Base-by-base conservation (phyloP, 1,140 invertebrate genomes). In the Eueides isabella region DNA sequence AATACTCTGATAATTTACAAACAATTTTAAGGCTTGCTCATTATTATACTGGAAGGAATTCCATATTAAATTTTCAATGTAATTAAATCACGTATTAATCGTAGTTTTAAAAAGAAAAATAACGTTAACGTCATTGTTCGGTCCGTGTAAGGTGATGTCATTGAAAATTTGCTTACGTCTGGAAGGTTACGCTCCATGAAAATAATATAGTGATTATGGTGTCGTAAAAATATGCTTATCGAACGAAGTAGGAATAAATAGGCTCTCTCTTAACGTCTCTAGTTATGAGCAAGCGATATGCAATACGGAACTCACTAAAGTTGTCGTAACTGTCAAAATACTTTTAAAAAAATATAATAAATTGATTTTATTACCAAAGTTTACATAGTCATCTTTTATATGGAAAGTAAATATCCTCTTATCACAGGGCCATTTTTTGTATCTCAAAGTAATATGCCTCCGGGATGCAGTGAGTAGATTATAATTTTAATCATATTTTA, bases 391-490 rank as follows among this genome's bases (percentile, higher is more conserved):
- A 38, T 38, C 3, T 44, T 44, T 7, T n/a, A 64, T 7, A 44
- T 31, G 79, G 79, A 31, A 35, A 44, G 7, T 9, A 62, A 7
- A 0, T 77, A 80, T 33, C 65, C 80, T 1, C 14, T 67, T 5
- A 76, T 88, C n/a, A 74, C 78, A 26, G 85, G 83, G 23, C 80
- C 86, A 1, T 83, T 78, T 66, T 86, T 82, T 68, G 63, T 81
- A 44, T 70, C 74, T 16, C 73, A 69, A 16, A 83, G 81, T 11
- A 75, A 82, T 5, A 83, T 84, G 75, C 67, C 76, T 29, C 81
- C 83, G 6, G 67, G 68, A 64, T 81, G 67, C 63, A 67, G 86
- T 90, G 75, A 88, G 88, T 86, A 30, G 5, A 16, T 29, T 19
- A 31, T 44, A 5, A n/a, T n/a, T 44, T 7, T n/a, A 44, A 44